Base-by-base conservation (phyloP, 2,888 invertebrate species). In the Trisateles emortualis region DNA sequence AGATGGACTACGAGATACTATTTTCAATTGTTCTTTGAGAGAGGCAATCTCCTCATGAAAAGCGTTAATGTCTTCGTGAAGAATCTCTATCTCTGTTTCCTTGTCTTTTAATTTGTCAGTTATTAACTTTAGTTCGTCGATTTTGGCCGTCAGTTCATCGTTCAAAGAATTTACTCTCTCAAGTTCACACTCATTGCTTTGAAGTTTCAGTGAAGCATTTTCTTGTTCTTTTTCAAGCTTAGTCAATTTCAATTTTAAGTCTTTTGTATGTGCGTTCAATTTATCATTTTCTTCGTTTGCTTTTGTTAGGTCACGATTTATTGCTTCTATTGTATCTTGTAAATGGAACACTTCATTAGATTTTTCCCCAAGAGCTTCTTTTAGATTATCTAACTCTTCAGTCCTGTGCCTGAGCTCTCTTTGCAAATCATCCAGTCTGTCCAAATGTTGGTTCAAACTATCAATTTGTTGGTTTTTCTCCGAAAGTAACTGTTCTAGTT, bases 381-480 rank as follows among this genome's bases (percentile, higher is more conserved):
- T 84, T 48, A 94, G 81, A 56, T 78, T 84, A 39, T 92, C 88
- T 30, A 93, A 79, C 66, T 93, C 89, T 51, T 92, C 87, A 40
- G 91, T 88, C 85, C 93, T 87, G 78, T 93, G 94, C 33, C 86
- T 84, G 0, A 93, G 79, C 59, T 92, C 85, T 60, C 94, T 88
- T 52, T 93, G 93, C 36, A 94, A 54, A 58, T 92, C 88, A 30
- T 93, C 91, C 0, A 93, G 74, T 66, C 92, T 84, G 43, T 92
- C 91, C 44, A 93, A 74, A 66, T 93, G 93, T 67, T 89, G 88
- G 57, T 93, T 94, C 38, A 94, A 72, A 52, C 88, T 93, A 44
- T 90, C 92, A 24, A 94, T 94, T 58, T 94, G 94, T 38, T 88
- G 87, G 58, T 93, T 93, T 66, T 95, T 93, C 54, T 94, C 94